A percentile compares a stretch with the other conserved stretches of the same genome.
These are phyloP conservation scores for Graptemys geographica DNA, from an alignment of 2,797 vertebrate genomes.

Conservation along the genomic window DNA sequence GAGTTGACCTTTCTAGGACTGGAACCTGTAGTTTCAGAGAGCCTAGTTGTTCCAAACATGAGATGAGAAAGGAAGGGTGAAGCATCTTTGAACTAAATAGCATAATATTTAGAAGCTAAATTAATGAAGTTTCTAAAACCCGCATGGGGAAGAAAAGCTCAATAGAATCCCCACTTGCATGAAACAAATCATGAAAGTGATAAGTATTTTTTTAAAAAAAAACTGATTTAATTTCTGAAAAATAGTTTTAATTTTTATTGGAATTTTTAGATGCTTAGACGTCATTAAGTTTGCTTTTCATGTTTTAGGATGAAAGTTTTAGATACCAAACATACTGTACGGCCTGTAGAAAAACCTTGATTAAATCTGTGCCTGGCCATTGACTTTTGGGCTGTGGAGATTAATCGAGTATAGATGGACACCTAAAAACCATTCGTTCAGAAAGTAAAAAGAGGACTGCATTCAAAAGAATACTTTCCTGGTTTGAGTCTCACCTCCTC, in stretches of 20 bases:
- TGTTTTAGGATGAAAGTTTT: background rate
- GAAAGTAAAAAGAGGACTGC: background rate
- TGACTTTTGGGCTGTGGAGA: background rate
- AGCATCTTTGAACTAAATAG: fast-evolving
- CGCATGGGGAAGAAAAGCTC: background rate
- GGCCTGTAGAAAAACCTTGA: background rate
- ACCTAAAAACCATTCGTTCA: background rate
- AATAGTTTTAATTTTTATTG: background rate
- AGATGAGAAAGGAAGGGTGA: background rate
- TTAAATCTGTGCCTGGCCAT: background rate
- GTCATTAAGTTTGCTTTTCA: background rate
- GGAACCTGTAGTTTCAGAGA: background rate
- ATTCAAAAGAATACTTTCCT: background rate
- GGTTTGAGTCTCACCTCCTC: background rate
- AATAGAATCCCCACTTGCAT: fast-evolving
- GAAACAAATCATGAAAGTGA: background rate
- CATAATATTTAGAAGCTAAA: background rate
- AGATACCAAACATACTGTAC: background rate
- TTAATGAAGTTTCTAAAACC: background rate
- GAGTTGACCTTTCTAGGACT: background rate
- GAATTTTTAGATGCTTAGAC: background rate
- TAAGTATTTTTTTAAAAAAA: background rate
- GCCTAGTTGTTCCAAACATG: background rate
- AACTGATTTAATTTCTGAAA: background rate
- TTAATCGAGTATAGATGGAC: background rate